These are phyloP conservation scores for Alloplasta piceator DNA, from an alignment of 2,888 invertebrate species.

Conservation along the genomic window DNA sequence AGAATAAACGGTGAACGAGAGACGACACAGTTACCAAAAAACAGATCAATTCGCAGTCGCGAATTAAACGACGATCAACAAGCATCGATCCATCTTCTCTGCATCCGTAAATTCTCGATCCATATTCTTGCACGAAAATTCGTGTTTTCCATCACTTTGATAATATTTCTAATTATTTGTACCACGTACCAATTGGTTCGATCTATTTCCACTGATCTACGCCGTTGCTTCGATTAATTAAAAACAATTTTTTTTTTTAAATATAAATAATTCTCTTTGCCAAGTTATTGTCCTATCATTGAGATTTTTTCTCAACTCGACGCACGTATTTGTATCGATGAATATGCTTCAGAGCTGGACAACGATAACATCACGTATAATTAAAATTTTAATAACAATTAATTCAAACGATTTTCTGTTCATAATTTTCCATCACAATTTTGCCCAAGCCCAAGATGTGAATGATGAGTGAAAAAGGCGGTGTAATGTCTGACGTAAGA, in stretches of 20 bases:
- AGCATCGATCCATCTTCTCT: slow-evolving; percentile 18
- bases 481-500: no score
- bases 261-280: no score
- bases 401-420: no score
- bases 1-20: slow-evolving; percentile 60
- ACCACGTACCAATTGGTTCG: slow-evolving; percentile 17
- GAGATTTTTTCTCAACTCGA: no score
- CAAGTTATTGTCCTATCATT: no score
- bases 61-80: slow-evolving; percentile 33
- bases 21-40: slow-evolving; percentile 63
- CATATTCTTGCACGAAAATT: slow-evolving; percentile 26
- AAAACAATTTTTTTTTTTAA: no score
- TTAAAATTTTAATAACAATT: no score
- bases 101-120: slow-evolving; percentile 48
- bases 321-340: not conserved
- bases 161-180: slow-evolving; percentile 6
- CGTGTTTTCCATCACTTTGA: slow-evolving; percentile 10
- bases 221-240: slow-evolving; percentile 73
- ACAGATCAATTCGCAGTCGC: slow-evolving; percentile 64
- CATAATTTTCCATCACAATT: no score
- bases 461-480: no score
- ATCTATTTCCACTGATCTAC: slow-evolving; percentile 64
- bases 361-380: no score
- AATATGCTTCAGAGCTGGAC: no score
- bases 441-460: no score